Percentiles rank a stretch among this genome's conserved stretches.
phyloP scores from a whole-genome alignment of 2,113 vertebrate species.

The Anas platyrhynchos region DNA sequence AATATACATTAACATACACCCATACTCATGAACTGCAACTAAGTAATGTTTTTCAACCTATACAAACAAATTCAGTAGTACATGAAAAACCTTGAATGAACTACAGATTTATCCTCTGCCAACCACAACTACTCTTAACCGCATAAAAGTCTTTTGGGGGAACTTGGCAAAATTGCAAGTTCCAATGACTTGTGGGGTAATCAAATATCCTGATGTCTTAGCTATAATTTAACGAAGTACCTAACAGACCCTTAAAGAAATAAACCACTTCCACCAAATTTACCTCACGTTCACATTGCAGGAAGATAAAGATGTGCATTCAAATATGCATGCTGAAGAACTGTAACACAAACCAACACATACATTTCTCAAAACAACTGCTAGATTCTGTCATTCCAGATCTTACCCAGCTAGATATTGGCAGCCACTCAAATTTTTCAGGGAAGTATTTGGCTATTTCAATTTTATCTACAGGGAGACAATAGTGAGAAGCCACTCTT shows the following conservation, averaged over 20 bases:
- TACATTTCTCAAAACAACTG: background rate
- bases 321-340: background rate
- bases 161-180: background rate
- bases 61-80: background rate
- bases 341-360: background rate
- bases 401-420: constrained; percentile 88
- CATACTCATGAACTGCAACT: background rate
- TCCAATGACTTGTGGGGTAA: background rate
- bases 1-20: background rate
- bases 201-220: too few species aligned
- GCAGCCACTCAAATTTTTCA: constrained; percentile 90
- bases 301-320: background rate
- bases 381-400: background rate
- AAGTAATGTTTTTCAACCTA: background rate
- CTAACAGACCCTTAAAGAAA: background rate
- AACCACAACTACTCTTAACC: background rate
- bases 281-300: background rate
- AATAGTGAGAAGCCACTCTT: constrained; percentile 80
- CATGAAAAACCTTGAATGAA: background rate
- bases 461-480: constrained; percentile 85
- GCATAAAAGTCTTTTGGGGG: background rate
- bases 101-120: background rate
- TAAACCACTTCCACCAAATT: background rate
- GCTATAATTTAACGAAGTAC: background rate
- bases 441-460: constrained; percentile 92